These are phyloP conservation scores for Echinometra lucunter DNA, from an alignment of 53 echinoderm and acorn worm genomes.

Conservation along the genomic window DNA sequence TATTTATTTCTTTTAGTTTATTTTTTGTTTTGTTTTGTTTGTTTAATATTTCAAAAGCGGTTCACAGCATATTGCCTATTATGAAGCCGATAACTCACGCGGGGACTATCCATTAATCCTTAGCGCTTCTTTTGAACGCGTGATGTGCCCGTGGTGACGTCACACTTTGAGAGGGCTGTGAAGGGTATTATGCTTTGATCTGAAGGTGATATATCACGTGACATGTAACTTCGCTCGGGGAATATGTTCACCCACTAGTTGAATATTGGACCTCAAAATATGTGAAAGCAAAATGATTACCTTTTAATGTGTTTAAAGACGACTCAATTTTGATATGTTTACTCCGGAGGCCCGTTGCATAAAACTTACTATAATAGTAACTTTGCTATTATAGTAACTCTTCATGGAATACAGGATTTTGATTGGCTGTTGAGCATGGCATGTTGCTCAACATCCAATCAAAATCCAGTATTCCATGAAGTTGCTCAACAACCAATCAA, in stretches of 20 bases:
- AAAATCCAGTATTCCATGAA: no score
- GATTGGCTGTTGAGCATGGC: no score
- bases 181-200: not conserved
- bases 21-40: not conserved
- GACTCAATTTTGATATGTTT: no score
- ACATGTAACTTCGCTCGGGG: not conserved
- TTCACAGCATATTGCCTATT: not conserved
- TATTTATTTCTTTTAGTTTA: no score
- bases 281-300: not conserved
- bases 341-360: no score
- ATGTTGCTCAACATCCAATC: no score
- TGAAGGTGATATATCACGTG: constrained; percentile 2
- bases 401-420: no score
- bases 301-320: not conserved
- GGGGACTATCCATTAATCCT: not conserved
- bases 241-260: not conserved
- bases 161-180: not conserved
- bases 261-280: not conserved
- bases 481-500: no score
- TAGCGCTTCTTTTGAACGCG: not conserved
- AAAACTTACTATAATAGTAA: no score
- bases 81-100: not conserved
- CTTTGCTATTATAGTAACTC: no score
- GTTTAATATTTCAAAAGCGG: not conserved
- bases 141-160: no score